Base-by-base conservation (phyloP, 2,113 vertebrate species). In the Acinonyx jubatus region DNA sequence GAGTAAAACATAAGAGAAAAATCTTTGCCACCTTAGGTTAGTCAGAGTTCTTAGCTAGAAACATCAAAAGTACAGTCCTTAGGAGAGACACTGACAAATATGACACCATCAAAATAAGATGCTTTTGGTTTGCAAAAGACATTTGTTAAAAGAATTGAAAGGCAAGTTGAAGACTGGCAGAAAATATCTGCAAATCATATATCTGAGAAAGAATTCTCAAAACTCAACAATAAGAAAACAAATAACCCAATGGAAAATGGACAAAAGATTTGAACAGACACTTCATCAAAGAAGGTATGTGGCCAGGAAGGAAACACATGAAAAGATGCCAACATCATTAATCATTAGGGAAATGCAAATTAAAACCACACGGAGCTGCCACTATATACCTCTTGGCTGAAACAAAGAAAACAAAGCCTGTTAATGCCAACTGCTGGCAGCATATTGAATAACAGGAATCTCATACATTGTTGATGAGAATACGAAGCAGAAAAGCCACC, bases 1-100 rank as follows among this genome's bases (percentile, higher is more conserved):
- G 3, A 96, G 76, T 89, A 89, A 96, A 97, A 83, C 1, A 6
- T 87, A 63, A 92, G 52, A 87, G 41, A 69, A 95, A 87, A 87
- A 21, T n/a, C 11, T 81, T 83, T 71, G 29, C 73, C 50, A 71
- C 33, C 4, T 88, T 73, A 50, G 19, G 4, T 41, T 76, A 65
- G 25, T 15, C 13, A 84, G 19, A 69, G 7, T 89, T 80, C 5
- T 74, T 57, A 85, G 48, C 15, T 63, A 86, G 95, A 84, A 45
- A 57, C 29, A 89, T 21, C 25, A 55, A 76, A 92, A 96, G 4
- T 88, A 55, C 18, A 89, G 89, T 33, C 15, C 36, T 57, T 80
- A 91, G 83, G 84, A 33, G 1, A 81, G 3, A 92, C 68, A 85
- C 57, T 89, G 4, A 33, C 85, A 80, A 74, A 92, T 57, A 29